Base-by-base conservation (phyloP, 2,797 vertebrate genomes). In the Acrocephalus scirpaceus region DNA sequence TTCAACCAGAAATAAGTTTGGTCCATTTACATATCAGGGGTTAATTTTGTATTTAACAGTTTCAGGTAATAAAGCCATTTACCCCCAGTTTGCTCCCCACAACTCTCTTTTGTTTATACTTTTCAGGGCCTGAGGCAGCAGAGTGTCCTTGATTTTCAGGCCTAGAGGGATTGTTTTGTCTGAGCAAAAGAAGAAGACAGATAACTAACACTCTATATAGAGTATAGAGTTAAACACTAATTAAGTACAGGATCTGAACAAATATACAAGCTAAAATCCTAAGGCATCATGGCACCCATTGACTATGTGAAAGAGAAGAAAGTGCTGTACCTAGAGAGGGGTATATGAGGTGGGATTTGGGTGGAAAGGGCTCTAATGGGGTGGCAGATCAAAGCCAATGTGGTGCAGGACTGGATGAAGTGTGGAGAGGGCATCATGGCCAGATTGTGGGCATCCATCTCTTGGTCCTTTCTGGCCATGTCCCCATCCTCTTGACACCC, bases 201-300 rank as follows among this genome's bases (percentile, higher is more conserved):
- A 10, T 8, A 2, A 14, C 9, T 14, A 4, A 32, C n/a, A 32
- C 26, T 11, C 26, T 18, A 4, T 5, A 1, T 11, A 42, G 42
- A 47, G 62, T 2, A 32, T 2, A 4, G 76, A 78, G n/a, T 2
- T 8, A 1, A 5, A 15, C 51, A 38, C 17, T 32, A 1, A 21
- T 7, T 17, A n/a, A 38, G 11, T 0, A 5, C n/a, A 38, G 27
- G 25, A 75, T 8, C 14, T 61, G 29, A 51, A 62, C 36, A 50
- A 51, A 8, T 0, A 11, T 0, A 21, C n/a, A 27, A 51, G 6
- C 47, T n/a, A 2, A 42, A 42, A 75, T 6, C 29, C 21, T 7
- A 26, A 51, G 18, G 57, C 36, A 40, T 11, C 36, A 11, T 36
- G 36, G 36, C 36, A 36, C 36, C 36, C 36, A 36, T 36, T 36